These are phyloP conservation scores for Xenops minutus DNA, from an alignment of 2,797 vertebrate species.

Conservation along the genomic window DNA sequence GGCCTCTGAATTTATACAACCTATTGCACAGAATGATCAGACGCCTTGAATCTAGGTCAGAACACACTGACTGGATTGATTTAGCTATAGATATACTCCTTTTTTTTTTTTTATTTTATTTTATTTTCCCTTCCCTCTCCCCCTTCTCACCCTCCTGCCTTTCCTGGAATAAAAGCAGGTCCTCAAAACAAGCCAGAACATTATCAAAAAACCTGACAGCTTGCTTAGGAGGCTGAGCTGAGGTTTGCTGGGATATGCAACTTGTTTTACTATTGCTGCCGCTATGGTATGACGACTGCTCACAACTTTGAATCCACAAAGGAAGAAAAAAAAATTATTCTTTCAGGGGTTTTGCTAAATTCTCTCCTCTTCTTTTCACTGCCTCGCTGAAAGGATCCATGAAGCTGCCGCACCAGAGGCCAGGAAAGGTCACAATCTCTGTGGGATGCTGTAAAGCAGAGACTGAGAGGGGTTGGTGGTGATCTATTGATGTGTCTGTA, in stretches of 20 bases:
- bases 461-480: slow-evolving; percentile 64
- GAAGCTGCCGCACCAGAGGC: slow-evolving; percentile 61
- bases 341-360: slow-evolving; percentile 65
- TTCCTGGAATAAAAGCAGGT: slow-evolving; percentile 45
- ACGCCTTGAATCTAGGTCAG: slow-evolving; percentile 65
- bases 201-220: slow-evolving; percentile 43
- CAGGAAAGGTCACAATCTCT: slow-evolving; percentile 63
- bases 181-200: slow-evolving; percentile 36
- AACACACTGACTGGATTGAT: slow-evolving; percentile 55
- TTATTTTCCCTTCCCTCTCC: slow-evolving; percentile 7
- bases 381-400: slow-evolving; percentile 50
- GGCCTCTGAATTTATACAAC: slow-evolving; percentile 58
- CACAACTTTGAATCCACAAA: slow-evolving; percentile 53
- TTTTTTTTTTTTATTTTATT: background rate
- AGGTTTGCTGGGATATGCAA: slow-evolving; percentile 43
- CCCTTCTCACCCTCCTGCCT: background rate
- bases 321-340: background rate
- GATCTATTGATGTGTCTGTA: slow-evolving; percentile 69
- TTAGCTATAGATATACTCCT: slow-evolving; percentile 23
- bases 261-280: slow-evolving; percentile 40
- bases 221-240: background rate
- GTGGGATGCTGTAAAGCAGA: slow-evolving; percentile 70
- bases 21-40: slow-evolving; percentile 39
- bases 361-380: slow-evolving; percentile 58
- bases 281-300: slow-evolving; percentile 12